Base-by-base conservation (phyloP, 1,140 invertebrate species). In the Cecropterus lyciades region DNA sequence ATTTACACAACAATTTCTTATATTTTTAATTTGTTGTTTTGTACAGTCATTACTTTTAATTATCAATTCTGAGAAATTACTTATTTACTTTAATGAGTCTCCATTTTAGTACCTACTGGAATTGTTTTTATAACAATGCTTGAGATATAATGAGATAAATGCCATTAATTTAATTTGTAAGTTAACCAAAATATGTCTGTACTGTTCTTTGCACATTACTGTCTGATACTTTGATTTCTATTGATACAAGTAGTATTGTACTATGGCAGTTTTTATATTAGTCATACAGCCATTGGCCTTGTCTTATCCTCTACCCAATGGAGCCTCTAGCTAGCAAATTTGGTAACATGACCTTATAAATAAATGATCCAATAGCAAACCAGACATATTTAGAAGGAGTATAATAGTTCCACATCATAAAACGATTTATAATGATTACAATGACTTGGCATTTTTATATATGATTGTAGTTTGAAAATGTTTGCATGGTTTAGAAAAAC, bases 301-400 rank as follows among this genome's bases (percentile, higher is more conserved):
- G 72, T n/a, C 30, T 60, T 43, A 56, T 65, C 60, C 46, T 72
- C 53, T 75, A 79, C 80, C 80, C 77, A 72, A 49, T 53, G 62
- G 80, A 57, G 80, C 80, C 80, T 80, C 77, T 70, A 52, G 10
- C 59, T 69, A 65, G 15, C 52, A 65, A 56, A 55, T 57, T 66
- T 56, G 64, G 53, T 55, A 48, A 53, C 45, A 43, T 57, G 53
- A 57, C 53, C 53, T 57, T 15, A 57, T 37, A 17, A 15, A 30
- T 42, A 56, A 43, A 20, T 15, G 0, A 13, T 43, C n/a, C 7
- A 30, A 30, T 30, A 30, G 27, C 7, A 30, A 8, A 30, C 20
- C 7, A 30, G 27, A 0, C 7, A 30, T 30, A 8, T 30, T 30
- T 30, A 30, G 27, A 5, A 7, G 3, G n/a, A n/a, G 0, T 30